phyloP scores from a whole-genome alignment of 23 tunicate genomes.

The Oikopleura vanhoeffeni region DNA sequence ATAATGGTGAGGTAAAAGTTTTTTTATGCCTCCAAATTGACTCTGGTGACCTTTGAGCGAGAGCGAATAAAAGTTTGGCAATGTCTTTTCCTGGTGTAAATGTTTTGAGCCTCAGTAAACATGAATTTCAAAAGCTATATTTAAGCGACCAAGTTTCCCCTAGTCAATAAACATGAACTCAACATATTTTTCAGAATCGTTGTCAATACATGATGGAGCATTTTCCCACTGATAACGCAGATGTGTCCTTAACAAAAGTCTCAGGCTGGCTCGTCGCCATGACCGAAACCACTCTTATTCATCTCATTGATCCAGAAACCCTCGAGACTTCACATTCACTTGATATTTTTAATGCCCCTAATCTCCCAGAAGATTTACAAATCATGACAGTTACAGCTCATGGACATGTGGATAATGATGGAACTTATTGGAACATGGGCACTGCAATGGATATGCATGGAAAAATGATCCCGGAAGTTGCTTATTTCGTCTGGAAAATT shows the following conservation, averaged over 20 bases:
- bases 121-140: too few species aligned
- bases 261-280: constrained; percentile 4
- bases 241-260: background rate
- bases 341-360: background rate
- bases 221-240: background rate
- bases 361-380: background rate
- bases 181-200: background rate
- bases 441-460: background rate
- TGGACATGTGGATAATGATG: background rate
- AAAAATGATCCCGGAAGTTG: too few species aligned
- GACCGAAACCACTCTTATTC: background rate
- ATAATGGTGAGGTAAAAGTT: too few species aligned
- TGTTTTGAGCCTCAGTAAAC: too few species aligned
- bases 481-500: too few species aligned
- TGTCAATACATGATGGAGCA: background rate
- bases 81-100: too few species aligned
- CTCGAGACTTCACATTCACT: background rate
- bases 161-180: too few species aligned
- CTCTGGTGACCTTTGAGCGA: too few species aligned
- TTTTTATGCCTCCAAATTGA: too few species aligned
- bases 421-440: background rate
- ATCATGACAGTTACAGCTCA: background rate
- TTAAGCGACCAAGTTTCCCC: too few species aligned
- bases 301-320: background rate
- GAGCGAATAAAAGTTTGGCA: too few species aligned